A percentile compares a stretch with the other conserved stretches of the same genome.
Evolutionary conservation across 1,140 invertebrate species (phyloP).

Genomic region (Drosophila lacertosa): DNA sequence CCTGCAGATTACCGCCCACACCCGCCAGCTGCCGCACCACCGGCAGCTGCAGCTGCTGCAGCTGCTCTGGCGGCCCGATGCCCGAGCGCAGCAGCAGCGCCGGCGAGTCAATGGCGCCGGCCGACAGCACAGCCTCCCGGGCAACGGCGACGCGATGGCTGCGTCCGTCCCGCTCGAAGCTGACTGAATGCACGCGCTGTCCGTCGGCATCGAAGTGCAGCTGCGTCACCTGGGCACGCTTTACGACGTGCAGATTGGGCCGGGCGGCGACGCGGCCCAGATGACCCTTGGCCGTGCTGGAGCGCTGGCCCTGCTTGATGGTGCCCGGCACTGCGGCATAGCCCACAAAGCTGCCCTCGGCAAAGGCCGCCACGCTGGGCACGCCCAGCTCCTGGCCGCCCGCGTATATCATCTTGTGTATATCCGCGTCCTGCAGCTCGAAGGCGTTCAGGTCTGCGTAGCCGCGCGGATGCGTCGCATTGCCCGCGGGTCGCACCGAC

Average conservation of each 20-base stretch:
- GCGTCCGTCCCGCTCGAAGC: slow-evolving; percentile 70
- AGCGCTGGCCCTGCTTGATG: slow-evolving; percentile 86
- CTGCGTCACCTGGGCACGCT: slow-evolving; percentile 86
- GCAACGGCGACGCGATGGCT: slow-evolving; percentile 67
- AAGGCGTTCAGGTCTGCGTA: slow-evolving; percentile 50
- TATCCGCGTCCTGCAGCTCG: slow-evolving; percentile 71
- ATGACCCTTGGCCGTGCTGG: slow-evolving; percentile 84
- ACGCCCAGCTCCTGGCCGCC: slow-evolving; percentile 51
- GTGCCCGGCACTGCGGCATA: slow-evolving; percentile 85
- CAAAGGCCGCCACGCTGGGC: slow-evolving; percentile 38
- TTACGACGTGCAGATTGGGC: slow-evolving; percentile 89
- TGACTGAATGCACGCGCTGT: slow-evolving; percentile 61
- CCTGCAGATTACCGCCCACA: slow-evolving; percentile 87
- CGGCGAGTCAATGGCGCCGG: slow-evolving; percentile 85
- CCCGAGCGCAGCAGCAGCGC: slow-evolving; percentile 86
- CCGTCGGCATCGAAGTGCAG: slow-evolving; percentile 85
- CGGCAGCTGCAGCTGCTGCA: slow-evolving; percentile 84
- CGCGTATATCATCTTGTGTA: slow-evolving; percentile 48
- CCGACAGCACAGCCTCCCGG: slow-evolving; percentile 86
- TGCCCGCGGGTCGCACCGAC: slow-evolving; percentile 84
- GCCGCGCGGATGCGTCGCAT: slow-evolving; percentile 61
- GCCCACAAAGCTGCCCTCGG: slow-evolving; percentile 85
- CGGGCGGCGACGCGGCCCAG: slow-evolving; percentile 74
- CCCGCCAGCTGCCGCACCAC: slow-evolving; percentile 85
- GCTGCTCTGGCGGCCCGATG: slow-evolving; percentile 84